A percentile compares a stretch with the other conserved stretches of the same genome.
These are phyloP conservation scores for Hyposoter didymator DNA, from an alignment of 2,888 invertebrate genomes.

Conservation along the genomic window DNA sequence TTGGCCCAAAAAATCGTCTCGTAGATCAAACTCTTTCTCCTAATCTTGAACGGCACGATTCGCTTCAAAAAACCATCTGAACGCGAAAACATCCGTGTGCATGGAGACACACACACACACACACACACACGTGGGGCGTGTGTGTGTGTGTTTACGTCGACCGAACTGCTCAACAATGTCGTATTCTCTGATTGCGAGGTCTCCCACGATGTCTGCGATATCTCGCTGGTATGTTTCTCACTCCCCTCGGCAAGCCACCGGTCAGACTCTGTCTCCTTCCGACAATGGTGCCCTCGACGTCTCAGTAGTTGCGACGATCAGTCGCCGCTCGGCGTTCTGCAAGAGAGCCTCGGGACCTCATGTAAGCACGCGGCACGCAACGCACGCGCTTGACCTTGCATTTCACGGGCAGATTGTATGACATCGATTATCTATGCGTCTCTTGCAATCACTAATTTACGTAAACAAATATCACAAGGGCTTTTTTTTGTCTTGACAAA, in stretches of 20 bases:
- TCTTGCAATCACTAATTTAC: not conserved
- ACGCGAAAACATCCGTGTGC: not conserved
- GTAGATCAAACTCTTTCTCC: not conserved
- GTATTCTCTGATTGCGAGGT: conserved; percentile 41
- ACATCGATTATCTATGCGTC: conserved; percentile 20
- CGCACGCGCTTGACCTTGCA: conserved; percentile 65
- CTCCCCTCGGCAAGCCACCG: conserved; percentile 53
- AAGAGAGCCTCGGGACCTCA: conserved; percentile 67
- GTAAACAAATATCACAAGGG: not conserved
- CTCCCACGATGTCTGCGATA: conserved; percentile 56
- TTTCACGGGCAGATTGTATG: conserved; percentile 50
- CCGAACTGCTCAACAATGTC: conserved; percentile 11
- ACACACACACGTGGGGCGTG: not conserved
- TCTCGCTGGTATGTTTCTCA: conserved; percentile 40
- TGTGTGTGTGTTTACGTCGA: conserved; percentile 16
- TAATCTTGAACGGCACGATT: not conserved
- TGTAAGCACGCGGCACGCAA: conserved; percentile 66
- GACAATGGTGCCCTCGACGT: conserved; percentile 57
- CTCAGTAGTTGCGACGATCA: conserved; percentile 71
- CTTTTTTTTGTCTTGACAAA: not conserved
- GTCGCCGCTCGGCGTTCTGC: conserved; percentile 77
- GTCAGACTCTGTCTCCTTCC: conserved; percentile 46
- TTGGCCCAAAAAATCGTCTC: not conserved
- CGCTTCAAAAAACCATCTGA: not conserved
- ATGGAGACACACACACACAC: not conserved